Conservation (phyloP, 2,797 vertebrate species). For the Oryzias dopingdopingensis region DNA sequence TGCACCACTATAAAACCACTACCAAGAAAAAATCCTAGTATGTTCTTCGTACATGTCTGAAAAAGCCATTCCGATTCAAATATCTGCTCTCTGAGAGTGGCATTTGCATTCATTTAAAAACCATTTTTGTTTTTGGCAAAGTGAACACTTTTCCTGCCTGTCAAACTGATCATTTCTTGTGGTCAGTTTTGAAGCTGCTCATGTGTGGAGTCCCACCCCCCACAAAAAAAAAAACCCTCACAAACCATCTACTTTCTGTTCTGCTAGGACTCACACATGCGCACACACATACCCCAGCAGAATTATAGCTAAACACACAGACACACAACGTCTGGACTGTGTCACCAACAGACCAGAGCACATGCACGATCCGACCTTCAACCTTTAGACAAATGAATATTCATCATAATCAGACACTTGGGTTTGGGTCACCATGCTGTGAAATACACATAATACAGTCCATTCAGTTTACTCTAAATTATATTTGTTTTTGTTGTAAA, state of each 20-base stretch:
- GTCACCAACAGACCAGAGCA: slow-evolving; percentile 63
- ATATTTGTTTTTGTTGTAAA: slow-evolving; percentile 28
- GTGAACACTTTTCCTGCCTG: not conserved
- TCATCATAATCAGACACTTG: slow-evolving; percentile 65
- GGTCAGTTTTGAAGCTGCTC: not conserved
- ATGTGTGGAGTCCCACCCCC: not conserved
- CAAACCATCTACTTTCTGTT: slow-evolving; percentile 13
- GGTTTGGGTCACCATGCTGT: slow-evolving; percentile 9
- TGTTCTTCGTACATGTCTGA: no score
- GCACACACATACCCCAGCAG: slow-evolving; percentile 24
- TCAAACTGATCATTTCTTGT: slow-evolving; percentile 3
- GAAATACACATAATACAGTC: slow-evolving; percentile 26
- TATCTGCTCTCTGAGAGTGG: not conserved
- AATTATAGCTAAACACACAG: slow-evolving; percentile 43
- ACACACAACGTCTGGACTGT: slow-evolving; percentile 60
- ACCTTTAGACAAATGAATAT: slow-evolving; percentile 58
- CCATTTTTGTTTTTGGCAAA: not conserved
- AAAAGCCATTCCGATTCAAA: no score
- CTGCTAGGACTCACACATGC: slow-evolving; percentile 13
- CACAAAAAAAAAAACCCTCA: not conserved
- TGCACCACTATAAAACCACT: no score
- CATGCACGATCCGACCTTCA: slow-evolving; percentile 59
- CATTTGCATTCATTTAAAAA: not conserved
- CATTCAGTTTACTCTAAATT: slow-evolving; percentile 23
- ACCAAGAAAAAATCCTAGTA: no score